These are phyloP conservation scores for Coleophora deauratella DNA, from an alignment of 2,888 invertebrate genomes.

Conservation along the genomic window DNA sequence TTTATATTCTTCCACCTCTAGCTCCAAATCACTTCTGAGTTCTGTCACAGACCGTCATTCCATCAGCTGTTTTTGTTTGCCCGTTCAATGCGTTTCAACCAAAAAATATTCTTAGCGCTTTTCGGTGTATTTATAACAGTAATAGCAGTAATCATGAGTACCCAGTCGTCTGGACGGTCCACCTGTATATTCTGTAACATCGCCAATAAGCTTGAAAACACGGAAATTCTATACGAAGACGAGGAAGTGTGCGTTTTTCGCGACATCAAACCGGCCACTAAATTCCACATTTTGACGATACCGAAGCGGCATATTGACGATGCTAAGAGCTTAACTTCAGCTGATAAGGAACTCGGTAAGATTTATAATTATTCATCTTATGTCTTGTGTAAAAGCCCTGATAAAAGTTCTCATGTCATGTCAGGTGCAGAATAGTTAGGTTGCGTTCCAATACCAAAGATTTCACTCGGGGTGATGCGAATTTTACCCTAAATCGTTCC, in stretches of 20 bases:
- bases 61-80: too few species aligned
- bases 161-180: constrained; percentile 25
- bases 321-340: constrained; percentile 77
- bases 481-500: too few species aligned
- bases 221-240: constrained; percentile 80
- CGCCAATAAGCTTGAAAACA: constrained; percentile 71
- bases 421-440: too few species aligned
- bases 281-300: constrained; percentile 85
- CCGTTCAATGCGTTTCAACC: too few species aligned
- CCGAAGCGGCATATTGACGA: constrained; percentile 85
- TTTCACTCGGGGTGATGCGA: too few species aligned
- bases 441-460: too few species aligned
- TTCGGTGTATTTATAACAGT: constrained; percentile 3
- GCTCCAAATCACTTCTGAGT: too few species aligned
- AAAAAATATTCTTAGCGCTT: background rate
- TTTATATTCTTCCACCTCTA: too few species aligned
- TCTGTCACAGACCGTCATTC: too few species aligned
- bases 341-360: constrained; percentile 82
- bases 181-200: constrained; percentile 86
- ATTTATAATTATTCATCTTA: background rate
- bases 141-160: constrained; percentile 26
- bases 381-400: background rate
- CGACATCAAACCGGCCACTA: constrained; percentile 87
- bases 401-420: too few species aligned
- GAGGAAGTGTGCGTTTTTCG: constrained; percentile 85